Evolutionary conservation across 2,113 vertebrate species (phyloP), one percentile per base, ranked within the genome.

Genomic region (Channa maculata): DNA sequence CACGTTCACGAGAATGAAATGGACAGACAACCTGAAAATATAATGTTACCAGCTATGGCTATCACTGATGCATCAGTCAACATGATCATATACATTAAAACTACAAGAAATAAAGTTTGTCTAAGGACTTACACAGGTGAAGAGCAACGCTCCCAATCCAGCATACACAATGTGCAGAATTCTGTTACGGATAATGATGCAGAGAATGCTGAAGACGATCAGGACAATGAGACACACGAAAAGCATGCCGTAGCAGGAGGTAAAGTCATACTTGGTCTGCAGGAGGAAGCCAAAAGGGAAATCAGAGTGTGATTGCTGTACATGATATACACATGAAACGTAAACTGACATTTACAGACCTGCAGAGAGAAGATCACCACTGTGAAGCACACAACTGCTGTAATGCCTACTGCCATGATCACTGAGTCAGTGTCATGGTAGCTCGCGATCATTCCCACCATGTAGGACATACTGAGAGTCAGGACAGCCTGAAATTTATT

Each of bases 341-440:
- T 6, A 3, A 1, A 13, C 6, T 12, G 24, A 43, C 2, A 12
- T 33, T 51, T 15, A 79, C 84, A 43, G 41, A 92, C 97, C 97
- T 98, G 97, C 88, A 99, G 83, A n/a, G 97, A 99, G 93, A 99
- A 99, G 77, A 99, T 85, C 80, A 99, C 96, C 1, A 99, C 97
- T 0, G 96, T 95, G 84, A 98, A 98, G 94, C 97, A 98, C 62
- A 98, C 97, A 0, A 92, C 86, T 0, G 94, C 94, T 2, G 97
- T 99, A 91, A 99, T 98, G 77, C 97, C 97, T n/a, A 99, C 95
- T 0, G 97, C 97, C 95, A 98, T 98, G 89, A 99, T 94, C 71
- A 99, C 97, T 0, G 95, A 89, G 0, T 99, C 96, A 0, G 97
- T 97, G 38, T 96, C 34, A 9, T 98, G 97, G 92, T 95, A 98